Evolutionary conservation across 1,140 invertebrate genomes (phyloP), one percentile per base, ranked within the genome.

Genomic region (Diorhabda sublineata): DNA sequence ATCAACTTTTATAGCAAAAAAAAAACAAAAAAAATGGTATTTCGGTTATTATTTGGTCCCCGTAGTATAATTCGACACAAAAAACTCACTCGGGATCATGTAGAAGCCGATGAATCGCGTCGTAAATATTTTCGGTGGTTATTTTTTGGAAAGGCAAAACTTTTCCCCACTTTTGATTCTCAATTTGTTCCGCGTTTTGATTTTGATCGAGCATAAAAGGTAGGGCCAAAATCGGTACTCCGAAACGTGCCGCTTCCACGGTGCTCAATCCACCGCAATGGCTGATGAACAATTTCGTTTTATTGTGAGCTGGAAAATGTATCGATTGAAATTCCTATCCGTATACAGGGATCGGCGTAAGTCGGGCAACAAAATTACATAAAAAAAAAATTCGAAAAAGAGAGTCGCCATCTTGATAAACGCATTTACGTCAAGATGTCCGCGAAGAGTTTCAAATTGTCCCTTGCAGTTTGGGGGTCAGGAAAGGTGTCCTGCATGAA

Each of bases 171-270:
- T 4, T 52, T 52, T 52, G 47, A 6, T 8, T n/a, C 4, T n/a
- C n/a, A 6, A 52, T 52, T 52, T 52, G 47, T 52, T 52, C 47
- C 2, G 47, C 47, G 6, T 8, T 6, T 52, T 8, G 47, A 52
- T 70, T 70, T 70, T 81, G 80, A 71, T 81, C 80, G 1, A 65
- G 69, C 67, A 75, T 79, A 57, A 82, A 71, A 7, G 81, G 81
- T 11, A 82, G 76, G 5, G 74, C 76, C 3, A 87, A 65, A 6
- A 87, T 72, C 3, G 86, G 86, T 4, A 85, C 81, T n/a, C 81
- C 84, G 69, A 80, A 75, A 66, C 84, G 81, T 2, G 84, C 74
- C 0, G 83, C 80, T 75, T 88, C 87, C 4, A 69, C 70, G 5
- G 72, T 74, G 61, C 75, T 78, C 44, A 74, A 59, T 9, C 73